Evolutionary conservation across 2,113 vertebrate genomes (phyloP).

Genomic region (human (Homo sapiens)): DNA sequence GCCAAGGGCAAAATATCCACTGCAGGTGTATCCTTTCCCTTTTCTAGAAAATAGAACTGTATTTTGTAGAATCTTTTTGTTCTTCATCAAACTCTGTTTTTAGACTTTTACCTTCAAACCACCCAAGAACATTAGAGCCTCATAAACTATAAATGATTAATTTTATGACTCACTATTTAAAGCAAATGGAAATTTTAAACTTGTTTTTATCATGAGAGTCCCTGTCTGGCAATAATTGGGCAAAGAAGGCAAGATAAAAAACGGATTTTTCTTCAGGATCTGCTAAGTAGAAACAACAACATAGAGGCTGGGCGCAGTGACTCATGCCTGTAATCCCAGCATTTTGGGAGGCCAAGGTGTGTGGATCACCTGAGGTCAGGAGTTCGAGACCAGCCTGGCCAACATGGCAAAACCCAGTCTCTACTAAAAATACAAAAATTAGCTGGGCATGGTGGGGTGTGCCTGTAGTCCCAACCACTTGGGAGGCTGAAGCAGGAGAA

Average conservation of each 20-base stretch:
- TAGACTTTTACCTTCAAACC: conserved; percentile 39
- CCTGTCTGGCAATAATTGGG: background rate
- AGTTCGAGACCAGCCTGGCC: too few relatives aligned
- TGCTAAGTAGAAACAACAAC: background rate
- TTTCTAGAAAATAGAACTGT: conserved; percentile 29
- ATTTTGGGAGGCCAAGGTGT: too few relatives aligned
- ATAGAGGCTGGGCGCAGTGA: background rate
- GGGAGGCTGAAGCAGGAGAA: too few relatives aligned
- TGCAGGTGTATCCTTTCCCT: background rate
- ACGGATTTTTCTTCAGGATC: background rate
- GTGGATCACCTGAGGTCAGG: too few relatives aligned
- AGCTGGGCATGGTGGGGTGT: too few relatives aligned
- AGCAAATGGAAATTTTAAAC: conserved; percentile 53
- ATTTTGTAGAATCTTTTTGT: conserved; percentile 38
- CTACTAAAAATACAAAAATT: too few relatives aligned
- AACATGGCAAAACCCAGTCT: too few relatives aligned
- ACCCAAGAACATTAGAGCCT: conserved; percentile 12
- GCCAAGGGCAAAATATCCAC: background rate
- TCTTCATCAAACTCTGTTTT: conserved; percentile 37
- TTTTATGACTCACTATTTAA: conserved; percentile 61
- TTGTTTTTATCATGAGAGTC: background rate
- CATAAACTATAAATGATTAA: conserved; percentile 55
- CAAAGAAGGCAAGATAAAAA: conserved; percentile 8
- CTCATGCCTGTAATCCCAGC: too few relatives aligned
- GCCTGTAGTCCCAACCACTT: too few relatives aligned